Conservation (phyloP, 2,797 vertebrate genomes). For the Diglossa cyanea region DNA sequence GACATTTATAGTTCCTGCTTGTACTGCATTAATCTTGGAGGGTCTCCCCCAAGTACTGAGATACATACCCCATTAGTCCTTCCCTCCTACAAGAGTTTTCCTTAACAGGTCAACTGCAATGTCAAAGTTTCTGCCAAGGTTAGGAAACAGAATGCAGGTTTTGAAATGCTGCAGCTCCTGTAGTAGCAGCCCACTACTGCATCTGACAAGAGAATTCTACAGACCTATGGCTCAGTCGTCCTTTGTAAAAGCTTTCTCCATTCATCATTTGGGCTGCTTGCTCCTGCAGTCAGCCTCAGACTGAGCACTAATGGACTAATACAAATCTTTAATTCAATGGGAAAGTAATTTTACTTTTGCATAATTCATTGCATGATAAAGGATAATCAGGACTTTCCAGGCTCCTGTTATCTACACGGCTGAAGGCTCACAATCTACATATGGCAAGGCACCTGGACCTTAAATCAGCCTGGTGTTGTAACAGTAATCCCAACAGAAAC, state of each 20-base stretch:
- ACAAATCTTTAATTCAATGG: neutral
- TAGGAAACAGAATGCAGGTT: neutral
- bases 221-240: neutral
- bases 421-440: neutral
- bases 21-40: neutral
- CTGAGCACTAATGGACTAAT: neutral
- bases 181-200: neutral
- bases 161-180: neutral
- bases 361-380: neutral
- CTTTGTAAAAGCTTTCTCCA: neutral
- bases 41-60: neutral
- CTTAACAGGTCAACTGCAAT: neutral
- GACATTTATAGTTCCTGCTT: neutral
- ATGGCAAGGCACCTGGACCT: neutral
- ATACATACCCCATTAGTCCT: neutral
- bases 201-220: neutral
- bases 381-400: neutral
- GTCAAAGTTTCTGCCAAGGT: neutral
- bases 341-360: slow-evolving; percentile 18
- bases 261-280: neutral
- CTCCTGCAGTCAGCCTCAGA: neutral
- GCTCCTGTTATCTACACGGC: neutral
- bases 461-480: neutral
- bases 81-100: neutral
- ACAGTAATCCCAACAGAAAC: neutral